Evolutionary conservation across 2,113 vertebrate genomes (phyloP).

Genomic region (Chionis minor): DNA sequence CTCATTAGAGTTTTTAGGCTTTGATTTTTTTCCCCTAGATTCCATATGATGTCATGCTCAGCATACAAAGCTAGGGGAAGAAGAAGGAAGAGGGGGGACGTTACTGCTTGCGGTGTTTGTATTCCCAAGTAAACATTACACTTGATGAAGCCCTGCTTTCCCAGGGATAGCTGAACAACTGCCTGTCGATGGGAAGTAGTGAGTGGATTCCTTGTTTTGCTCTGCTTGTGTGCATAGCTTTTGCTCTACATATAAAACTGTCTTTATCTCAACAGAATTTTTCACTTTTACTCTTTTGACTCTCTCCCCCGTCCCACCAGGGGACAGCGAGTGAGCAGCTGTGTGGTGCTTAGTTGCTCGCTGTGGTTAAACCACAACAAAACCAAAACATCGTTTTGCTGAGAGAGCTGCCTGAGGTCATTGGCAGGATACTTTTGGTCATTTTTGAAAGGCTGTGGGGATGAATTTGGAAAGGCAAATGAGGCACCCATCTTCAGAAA

Average conservation of each 20-base stretch:
- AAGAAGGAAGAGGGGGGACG: not conserved
- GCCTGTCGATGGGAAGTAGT: not conserved
- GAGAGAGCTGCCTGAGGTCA: not conserved
- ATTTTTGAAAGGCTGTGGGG: not conserved
- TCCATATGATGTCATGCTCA: not conserved
- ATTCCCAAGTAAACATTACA: not conserved
- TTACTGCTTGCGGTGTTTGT: fast-evolving
- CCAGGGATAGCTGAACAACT: not conserved
- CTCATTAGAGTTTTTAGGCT: fast-evolving
- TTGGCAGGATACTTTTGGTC: not conserved
- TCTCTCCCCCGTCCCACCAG: not conserved
- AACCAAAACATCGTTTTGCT: not conserved
- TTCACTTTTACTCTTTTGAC: not conserved
- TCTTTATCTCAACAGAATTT: not conserved
- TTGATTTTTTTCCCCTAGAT: not conserved
- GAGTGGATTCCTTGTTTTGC: not conserved
- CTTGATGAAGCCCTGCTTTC: not conserved
- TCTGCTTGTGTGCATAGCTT: fast-evolving
- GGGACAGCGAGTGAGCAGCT: not conserved
- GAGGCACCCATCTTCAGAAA: not conserved
- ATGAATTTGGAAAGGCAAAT: not conserved
- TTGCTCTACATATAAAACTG: not conserved
- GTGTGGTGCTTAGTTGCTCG: not conserved
- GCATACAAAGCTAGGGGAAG: not conserved
- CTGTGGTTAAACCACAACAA: not conserved